Evolutionary conservation across 1,140 invertebrate genomes (phyloP), one percentile per base, ranked within the genome.

Genomic region (Diorhabda elongata): DNA sequence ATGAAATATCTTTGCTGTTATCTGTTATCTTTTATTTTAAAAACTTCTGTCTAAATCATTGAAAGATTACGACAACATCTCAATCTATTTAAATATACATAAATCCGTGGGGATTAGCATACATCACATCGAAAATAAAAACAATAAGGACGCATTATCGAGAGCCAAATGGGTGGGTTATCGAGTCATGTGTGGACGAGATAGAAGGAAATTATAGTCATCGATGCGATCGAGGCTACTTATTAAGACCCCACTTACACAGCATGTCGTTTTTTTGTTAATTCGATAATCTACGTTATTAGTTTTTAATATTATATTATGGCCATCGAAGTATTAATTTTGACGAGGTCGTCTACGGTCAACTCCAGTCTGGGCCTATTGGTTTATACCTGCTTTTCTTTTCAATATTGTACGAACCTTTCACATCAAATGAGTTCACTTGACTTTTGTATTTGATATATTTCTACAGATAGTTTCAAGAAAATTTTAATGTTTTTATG

Each of bases 181-280:
- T 67, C 65, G 11, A 67, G 65, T 67, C 67, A 73, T 70, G 67
- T 73, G 69, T 72, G 73, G 69, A 70, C 68, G 71, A 74, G 73
- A 74, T 74, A 74, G 69, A 69, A 69, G 66, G 61, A 74, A 74
- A 74, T 74, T 74, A 74, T 73, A 74, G 73, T 73, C 65, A 74
- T 74, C 71, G 69, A 71, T 69, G 9, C 69, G 42, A 69, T 61
- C 63, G 69, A 69, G 70, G 73, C 73, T 73, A 74, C 73, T 74
- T 72, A 74, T 74, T 74, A 74, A 67, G 65, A 43, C 56, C 71
- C 71, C 71, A 74, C 71, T 73, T 73, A 74, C 61, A 69, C 61
- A 43, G 61, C 64, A 52, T 43, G 52, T 72, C 68, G 47, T 72
- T 71, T 72, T 72, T 66, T 69, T 72, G 69, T 69, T 72, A 72